phyloP scores from a whole-genome alignment of 2,888 invertebrate species.

The Limulus polyphemus region DNA sequence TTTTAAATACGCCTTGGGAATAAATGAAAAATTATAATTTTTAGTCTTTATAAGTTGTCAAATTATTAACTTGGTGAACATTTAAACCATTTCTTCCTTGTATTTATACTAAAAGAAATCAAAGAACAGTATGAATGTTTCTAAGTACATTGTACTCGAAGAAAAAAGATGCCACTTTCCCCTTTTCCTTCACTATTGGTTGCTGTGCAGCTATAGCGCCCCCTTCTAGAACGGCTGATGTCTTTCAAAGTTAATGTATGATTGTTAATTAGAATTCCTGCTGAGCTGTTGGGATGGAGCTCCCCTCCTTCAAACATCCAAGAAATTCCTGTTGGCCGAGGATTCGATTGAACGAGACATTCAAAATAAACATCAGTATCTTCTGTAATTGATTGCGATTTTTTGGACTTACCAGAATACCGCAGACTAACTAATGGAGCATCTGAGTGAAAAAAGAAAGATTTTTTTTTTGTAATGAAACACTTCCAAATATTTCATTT shows the following conservation, averaged over 20 bases:
- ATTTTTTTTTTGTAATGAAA: too few species aligned
- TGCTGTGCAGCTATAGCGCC: slow-evolving; percentile 28
- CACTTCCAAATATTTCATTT: too few species aligned
- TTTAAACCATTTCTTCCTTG: too few species aligned
- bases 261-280: slow-evolving; percentile 27
- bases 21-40: too few species aligned
- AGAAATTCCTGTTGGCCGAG: slow-evolving; percentile 64
- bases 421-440: too few species aligned
- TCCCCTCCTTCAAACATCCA: slow-evolving; percentile 44
- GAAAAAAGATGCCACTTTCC: slow-evolving; percentile 25
- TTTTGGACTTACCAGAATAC: too few species aligned
- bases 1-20: too few species aligned
- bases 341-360: slow-evolving; percentile 80
- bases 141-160: slow-evolving; percentile 27
- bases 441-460: too few species aligned
- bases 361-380: slow-evolving; percentile 87
- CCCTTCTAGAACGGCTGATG: slow-evolving; percentile 26
- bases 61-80: too few species aligned
- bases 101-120: too few species aligned
- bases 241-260: slow-evolving; percentile 27
- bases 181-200: slow-evolving; percentile 28
- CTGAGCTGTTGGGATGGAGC: slow-evolving; percentile 19
- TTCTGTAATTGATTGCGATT: slow-evolving; percentile 53
- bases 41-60: too few species aligned
- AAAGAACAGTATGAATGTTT: too few species aligned